Conservation (phyloP, 2,797 vertebrate species). For the Anniella stebbinsi region DNA sequence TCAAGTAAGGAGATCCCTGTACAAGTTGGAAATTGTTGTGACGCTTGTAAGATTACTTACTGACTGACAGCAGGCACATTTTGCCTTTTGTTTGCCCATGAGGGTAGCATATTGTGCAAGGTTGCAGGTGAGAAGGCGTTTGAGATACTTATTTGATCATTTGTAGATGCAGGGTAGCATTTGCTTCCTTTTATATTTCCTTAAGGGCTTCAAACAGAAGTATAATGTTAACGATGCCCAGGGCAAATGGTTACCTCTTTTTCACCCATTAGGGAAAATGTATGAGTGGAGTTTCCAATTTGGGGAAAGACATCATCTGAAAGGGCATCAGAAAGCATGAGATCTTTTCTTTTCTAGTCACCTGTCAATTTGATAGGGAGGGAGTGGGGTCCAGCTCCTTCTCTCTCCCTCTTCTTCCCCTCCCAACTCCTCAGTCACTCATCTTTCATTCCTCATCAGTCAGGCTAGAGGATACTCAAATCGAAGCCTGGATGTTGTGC, state of each 20-base stretch:
- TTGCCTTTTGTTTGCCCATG: constrained; percentile 50
- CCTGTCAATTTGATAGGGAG: neutral
- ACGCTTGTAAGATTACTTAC: constrained; percentile 55
- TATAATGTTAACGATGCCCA: constrained; percentile 2
- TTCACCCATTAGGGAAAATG: neutral
- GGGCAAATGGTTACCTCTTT: neutral
- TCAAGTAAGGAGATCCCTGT: constrained; percentile 54
- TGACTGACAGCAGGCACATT: constrained; percentile 61
- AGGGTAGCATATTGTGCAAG: constrained; percentile 40
- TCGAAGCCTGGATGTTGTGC: neutral
- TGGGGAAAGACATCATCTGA: neutral
- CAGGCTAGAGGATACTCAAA: neutral
- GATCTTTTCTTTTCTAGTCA: neutral
- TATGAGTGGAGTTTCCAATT: neutral
- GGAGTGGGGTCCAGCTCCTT: neutral
- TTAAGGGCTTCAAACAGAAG: neutral
- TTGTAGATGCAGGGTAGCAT: constrained; percentile 27
- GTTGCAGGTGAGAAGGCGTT: constrained; percentile 32
- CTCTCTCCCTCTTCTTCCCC: neutral
- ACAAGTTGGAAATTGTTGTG: constrained; percentile 49
- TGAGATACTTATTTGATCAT: constrained; percentile 30
- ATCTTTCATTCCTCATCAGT: neutral
- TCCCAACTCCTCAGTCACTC: neutral
- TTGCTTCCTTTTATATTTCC: neutral
- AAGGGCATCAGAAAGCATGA: constrained; percentile 22